phyloP scores from a whole-genome alignment of 2,888 invertebrate species.

The Odiellus spinosus region DNA sequence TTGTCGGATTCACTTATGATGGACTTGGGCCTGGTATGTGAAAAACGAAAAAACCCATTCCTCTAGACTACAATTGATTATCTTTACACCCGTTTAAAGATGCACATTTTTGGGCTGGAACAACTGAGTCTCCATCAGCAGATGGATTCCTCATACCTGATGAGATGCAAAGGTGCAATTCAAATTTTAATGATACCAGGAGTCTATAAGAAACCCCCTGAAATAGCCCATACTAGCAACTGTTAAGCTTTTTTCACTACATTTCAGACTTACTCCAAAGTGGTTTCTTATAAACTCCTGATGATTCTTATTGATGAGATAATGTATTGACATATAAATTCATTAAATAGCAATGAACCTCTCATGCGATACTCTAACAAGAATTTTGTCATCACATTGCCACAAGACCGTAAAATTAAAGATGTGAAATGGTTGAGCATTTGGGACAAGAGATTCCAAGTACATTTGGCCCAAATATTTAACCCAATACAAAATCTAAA shows the following conservation, averaged over 20 bases:
- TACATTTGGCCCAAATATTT: conserved; percentile 41
- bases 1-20: conserved; percentile 76
- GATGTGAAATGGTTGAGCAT: conserved; percentile 83
- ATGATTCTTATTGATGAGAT: too few species aligned
- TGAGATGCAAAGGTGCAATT: conserved; percentile 58
- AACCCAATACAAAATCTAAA: too few species aligned
- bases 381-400: conserved; percentile 62
- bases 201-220: too few species aligned
- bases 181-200: too few species aligned
- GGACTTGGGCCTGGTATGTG: conserved; percentile 62
- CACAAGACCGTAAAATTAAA: conserved; percentile 60
- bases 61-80: too few species aligned
- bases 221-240: too few species aligned
- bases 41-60: too few species aligned
- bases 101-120: conserved; percentile 78
- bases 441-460: conserved; percentile 80
- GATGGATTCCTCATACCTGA: conserved; percentile 59
- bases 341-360: conserved; percentile 40
- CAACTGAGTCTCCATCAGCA: conserved; percentile 46
- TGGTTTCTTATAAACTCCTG: too few species aligned
- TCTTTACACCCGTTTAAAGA: conserved; percentile 38
- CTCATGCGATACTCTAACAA: conserved; percentile 63
- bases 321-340: too few species aligned
- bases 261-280: too few species aligned
- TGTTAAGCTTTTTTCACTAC: too few species aligned